phyloP scores from a whole-genome alignment of 2,113 vertebrate species.

The Ochotona princeps region DNA sequence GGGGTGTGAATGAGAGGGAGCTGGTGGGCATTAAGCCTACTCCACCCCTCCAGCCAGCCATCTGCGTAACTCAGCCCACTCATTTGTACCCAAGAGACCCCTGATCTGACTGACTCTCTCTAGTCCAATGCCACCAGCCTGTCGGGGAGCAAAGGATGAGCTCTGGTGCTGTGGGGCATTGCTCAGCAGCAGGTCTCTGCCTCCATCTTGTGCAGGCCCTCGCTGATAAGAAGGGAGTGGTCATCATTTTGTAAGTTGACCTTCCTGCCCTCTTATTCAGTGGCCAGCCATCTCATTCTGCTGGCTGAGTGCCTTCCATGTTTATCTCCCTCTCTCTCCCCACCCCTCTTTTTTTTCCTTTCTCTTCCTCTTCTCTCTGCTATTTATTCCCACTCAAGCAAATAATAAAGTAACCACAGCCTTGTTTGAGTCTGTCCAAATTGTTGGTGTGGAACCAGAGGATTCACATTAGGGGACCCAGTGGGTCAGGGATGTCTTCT shows the following conservation, averaged over 20 bases:
- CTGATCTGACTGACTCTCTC: neutral
- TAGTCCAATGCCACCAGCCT: neutral
- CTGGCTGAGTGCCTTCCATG: neutral
- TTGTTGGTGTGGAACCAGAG: neutral
- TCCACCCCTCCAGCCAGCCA: neutral
- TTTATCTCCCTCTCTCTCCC: neutral
- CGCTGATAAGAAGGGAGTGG: neutral
- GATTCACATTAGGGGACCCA: neutral
- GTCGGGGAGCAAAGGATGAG: neutral
- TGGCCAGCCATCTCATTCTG: conserved; percentile 36
- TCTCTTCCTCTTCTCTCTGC: neutral
- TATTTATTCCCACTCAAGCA: conserved; percentile 35
- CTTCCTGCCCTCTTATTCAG: neutral
- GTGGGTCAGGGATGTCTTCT: neutral
- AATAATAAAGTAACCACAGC: neutral
- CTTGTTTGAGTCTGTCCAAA: neutral
- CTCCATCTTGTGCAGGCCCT: neutral
- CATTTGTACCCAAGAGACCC: neutral
- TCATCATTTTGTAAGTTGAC: neutral
- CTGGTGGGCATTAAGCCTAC: neutral
- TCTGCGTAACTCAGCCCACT: neutral
- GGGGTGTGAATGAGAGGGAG: neutral
- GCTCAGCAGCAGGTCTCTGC: neutral
- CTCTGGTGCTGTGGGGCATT: neutral
- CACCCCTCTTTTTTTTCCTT: neutral